Percentiles rank a stretch among this genome's conserved stretches.
These are phyloP conservation scores for Chloroclysta siterata DNA, from an alignment of 2,888 invertebrate species.

Conservation along the genomic window DNA sequence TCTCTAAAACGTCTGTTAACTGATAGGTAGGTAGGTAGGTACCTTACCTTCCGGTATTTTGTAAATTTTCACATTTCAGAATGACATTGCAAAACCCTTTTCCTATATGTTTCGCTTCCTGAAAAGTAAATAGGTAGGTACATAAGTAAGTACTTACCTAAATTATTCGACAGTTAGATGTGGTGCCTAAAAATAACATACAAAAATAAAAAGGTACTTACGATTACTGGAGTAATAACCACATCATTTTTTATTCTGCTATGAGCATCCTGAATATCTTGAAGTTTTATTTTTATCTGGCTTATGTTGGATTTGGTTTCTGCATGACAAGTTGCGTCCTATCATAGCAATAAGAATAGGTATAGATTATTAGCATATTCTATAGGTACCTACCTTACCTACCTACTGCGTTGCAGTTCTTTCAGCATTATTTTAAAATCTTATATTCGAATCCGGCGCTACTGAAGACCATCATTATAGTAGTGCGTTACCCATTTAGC, in stretches of 20 bases:
- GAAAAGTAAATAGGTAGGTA: conserved; percentile 43
- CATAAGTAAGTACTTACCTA: no score
- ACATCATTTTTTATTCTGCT: conserved; percentile 54
- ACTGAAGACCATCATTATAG: no score
- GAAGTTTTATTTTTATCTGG: conserved; percentile 58
- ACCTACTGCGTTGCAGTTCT: no score
- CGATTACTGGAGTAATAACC: conserved; percentile 56
- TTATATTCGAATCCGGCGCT: no score
- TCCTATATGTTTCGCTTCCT: conserved; percentile 82
- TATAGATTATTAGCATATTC: background rate
- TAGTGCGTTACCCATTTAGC: no score
- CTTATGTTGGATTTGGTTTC: conserved; percentile 39
- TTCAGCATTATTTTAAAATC: no score
- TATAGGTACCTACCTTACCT: no score
- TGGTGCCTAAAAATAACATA: background rate
- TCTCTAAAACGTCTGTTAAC: background rate
- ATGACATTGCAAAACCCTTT: conserved; percentile 77
- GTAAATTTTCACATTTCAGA: conserved; percentile 93
- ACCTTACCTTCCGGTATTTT: conserved; percentile 90
- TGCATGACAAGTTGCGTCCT: conserved; percentile 1
- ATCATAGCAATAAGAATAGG: background rate
- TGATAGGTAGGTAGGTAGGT: background rate
- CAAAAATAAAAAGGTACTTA: conserved; percentile 43
- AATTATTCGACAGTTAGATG: background rate
- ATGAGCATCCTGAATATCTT: conserved; percentile 64